Base-by-base conservation (phyloP, 2,113 vertebrate genomes). In the Girardinichthys multiradiatus region DNA sequence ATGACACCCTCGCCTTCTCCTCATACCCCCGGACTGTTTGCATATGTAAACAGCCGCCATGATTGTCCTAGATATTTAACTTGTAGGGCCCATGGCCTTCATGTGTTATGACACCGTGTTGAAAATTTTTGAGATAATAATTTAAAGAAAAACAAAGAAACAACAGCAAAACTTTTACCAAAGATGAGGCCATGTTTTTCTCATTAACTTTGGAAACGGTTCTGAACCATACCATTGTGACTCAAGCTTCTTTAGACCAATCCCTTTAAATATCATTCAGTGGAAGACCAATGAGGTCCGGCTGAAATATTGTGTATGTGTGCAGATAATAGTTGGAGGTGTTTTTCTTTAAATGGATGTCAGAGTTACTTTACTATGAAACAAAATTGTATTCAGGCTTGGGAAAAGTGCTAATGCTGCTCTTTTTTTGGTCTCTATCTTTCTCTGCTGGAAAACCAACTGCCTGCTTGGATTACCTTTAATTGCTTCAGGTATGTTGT, bases 401-500 rank as follows among this genome's bases (percentile, higher is more conserved):
- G 70, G 51, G 27, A 27, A 80, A 74, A 76, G 65, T 64, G 60
- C 84, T 92, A 70, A 90, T 65, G 13, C 21, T 27, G 60, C 24
- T 71, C 28, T 80, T 72, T 84, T 45, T 21, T 76, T 30, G 74
- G 39, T 76, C 57, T 48, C 65, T 64, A 13, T 75, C 42, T 15
- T 51, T 29, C 65, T 62, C 27, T 68, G 61, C 78, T 81, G 86
- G 82, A 86, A 77, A 70, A 76, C 68, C 66, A 27, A 79, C 82
- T 58, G 51, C 42, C 45, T 63, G 57, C 70, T 76, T 74, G 68
- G 76, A 76, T 74, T 62, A 42, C 17, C 39, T 60, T 58, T 63
- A 60, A 60, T 76, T 59, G 81, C 69, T 42, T 84, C 90, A 93
- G 91, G 90, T 90, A 90, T 89, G 93, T 92, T n/a, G n/a, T n/a